phyloP scores from a whole-genome alignment of 2,797 vertebrate species.

The Lateolabrax maculatus region DNA sequence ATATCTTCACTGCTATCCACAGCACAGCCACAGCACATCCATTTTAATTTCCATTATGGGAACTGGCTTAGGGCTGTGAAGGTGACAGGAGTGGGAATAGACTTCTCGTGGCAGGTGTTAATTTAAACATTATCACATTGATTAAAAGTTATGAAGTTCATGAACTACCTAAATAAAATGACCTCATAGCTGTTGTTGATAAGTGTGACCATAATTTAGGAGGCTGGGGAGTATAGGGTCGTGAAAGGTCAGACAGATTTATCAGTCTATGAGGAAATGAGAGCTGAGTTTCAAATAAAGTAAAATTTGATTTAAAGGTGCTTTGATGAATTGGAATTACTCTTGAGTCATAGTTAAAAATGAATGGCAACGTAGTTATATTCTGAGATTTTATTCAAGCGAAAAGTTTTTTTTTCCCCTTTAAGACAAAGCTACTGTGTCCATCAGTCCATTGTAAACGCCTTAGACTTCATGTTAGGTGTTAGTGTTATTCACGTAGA shows the following conservation, averaged over 20 bases:
- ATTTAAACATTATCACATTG: slow-evolving; percentile 45
- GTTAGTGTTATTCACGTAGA: too few relatives aligned
- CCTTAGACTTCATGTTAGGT: not conserved
- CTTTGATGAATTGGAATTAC: not conserved
- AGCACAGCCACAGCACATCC: not conserved
- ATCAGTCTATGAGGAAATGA: not conserved
- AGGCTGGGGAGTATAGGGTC: not conserved
- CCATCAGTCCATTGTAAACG: not conserved
- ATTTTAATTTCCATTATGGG: slow-evolving; percentile 46
- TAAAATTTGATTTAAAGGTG: not conserved
- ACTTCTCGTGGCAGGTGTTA: slow-evolving; percentile 19
- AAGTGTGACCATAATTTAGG: not conserved
- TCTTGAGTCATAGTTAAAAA: not conserved
- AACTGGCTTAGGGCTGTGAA: slow-evolving; percentile 20
- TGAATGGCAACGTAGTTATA: not conserved
- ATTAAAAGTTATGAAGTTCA: slow-evolving; percentile 42
- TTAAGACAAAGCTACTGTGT: not conserved
- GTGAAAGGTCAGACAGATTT: slow-evolving; percentile 22
- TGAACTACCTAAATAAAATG: not conserved
- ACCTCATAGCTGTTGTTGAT: not conserved
- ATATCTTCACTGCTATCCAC: slow-evolving; percentile 12
- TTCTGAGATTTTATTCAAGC: not conserved
- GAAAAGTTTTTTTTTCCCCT: too few relatives aligned
- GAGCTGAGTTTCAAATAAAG: slow-evolving; percentile 5
- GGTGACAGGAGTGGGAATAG: slow-evolving; percentile 26